These are phyloP conservation scores for Silurus asotus DNA, from an alignment of 2,113 vertebrate genomes.

Conservation along the genomic window DNA sequence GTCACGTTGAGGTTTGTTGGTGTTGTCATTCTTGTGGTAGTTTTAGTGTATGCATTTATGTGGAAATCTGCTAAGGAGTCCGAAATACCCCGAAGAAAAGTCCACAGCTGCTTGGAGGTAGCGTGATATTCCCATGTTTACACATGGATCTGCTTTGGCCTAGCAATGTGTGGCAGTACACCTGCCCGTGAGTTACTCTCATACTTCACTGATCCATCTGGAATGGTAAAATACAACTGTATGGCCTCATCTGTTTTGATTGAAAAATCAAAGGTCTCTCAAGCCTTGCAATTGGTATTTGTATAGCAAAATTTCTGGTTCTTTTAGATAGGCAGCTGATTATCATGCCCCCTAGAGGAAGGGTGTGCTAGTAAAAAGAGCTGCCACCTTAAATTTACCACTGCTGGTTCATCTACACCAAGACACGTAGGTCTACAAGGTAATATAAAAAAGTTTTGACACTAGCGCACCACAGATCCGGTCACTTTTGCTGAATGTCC, in stretches of 20 bases:
- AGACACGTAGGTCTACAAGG: background rate
- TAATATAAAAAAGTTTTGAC: too few relatives aligned
- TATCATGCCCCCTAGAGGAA: background rate
- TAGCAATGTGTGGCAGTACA: constrained; percentile 6
- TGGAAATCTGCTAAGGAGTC: constrained; percentile 3
- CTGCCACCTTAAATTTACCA: background rate
- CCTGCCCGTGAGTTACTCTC: constrained; percentile 43
- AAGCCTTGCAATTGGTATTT: constrained; percentile 11
- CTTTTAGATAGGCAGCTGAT: background rate
- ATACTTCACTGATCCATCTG: constrained; percentile 34
- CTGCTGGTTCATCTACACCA: background rate
- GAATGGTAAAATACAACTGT: constrained; percentile 23
- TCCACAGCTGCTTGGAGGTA: background rate
- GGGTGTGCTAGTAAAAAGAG: background rate
- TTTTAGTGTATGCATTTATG: constrained; percentile 37
- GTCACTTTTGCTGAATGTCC: too few relatives aligned
- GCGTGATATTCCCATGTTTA: background rate
- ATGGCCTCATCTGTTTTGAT: constrained; percentile 38
- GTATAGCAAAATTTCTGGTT: background rate
- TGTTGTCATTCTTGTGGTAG: constrained; percentile 17
- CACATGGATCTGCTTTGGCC: background rate
- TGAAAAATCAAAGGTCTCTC: background rate
- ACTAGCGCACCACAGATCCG: too few relatives aligned
- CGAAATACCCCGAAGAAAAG: constrained; percentile 11
- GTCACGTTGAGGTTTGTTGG: constrained; percentile 6